Conservation (phyloP, 2,797 vertebrate genomes). For the Muscicapa striata region DNA sequence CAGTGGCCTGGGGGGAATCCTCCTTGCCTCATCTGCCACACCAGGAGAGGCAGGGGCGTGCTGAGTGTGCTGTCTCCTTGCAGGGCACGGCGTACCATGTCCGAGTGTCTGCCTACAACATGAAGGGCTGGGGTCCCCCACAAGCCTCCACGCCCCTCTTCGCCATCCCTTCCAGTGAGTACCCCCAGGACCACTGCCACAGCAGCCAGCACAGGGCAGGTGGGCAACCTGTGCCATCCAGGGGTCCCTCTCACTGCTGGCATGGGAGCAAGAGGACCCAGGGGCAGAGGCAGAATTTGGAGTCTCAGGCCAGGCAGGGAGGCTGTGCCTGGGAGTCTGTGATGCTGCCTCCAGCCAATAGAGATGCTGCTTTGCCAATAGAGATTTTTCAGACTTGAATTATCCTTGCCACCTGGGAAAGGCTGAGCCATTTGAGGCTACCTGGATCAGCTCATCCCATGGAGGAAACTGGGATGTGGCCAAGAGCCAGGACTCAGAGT, state of each 20-base stretch:
- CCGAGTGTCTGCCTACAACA: slow-evolving; percentile 90
- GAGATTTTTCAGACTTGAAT: neutral
- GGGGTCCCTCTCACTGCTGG: neutral
- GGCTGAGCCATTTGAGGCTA: neutral
- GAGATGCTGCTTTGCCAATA: neutral
- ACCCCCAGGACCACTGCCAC: fast-evolving
- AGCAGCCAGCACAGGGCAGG: fast-evolving
- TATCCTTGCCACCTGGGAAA: neutral
- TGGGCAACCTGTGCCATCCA: fast-evolving
- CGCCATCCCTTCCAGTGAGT: slow-evolving; percentile 90
- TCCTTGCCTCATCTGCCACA: fast-evolving
- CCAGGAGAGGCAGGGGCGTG: fast-evolving
- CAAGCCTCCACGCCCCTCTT: slow-evolving; percentile 81
- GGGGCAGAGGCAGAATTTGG: neutral
- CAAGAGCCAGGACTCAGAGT: neutral
- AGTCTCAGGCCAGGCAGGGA: neutral
- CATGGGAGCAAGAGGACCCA: fast-evolving
- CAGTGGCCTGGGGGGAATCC: neutral
- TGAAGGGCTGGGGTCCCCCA: slow-evolving; percentile 90
- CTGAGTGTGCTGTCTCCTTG: slow-evolving; percentile 8
- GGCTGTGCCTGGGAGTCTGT: fast-evolving
- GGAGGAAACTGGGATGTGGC: neutral
- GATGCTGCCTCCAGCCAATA: neutral
- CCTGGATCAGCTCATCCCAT: neutral
- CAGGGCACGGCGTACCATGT: slow-evolving; percentile 86